Conservation (phyloP, 2,888 invertebrate genomes). For the Notodonta dromedarius region DNA sequence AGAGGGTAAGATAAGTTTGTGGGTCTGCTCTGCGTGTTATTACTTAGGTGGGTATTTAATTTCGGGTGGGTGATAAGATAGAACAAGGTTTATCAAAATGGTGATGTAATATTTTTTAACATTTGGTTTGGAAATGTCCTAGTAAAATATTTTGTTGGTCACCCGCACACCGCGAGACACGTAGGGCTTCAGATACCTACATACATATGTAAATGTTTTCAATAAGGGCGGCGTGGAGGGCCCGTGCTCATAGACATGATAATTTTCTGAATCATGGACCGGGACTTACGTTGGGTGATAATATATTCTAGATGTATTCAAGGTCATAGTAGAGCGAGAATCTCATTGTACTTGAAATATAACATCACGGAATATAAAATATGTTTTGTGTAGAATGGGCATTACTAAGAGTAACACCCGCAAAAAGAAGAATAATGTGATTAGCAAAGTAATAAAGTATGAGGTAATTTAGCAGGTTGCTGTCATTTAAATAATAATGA, state of each 20-base stretch:
- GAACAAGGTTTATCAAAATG: too few species aligned
- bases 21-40: too few species aligned
- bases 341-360: neutral
- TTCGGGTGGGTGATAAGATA: too few species aligned
- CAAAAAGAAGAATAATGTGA: too few species aligned
- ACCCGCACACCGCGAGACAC: slow-evolving; percentile 9
- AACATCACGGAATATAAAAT: neutral
- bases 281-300: slow-evolving; percentile 19
- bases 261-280: slow-evolving; percentile 43
- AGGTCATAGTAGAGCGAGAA: slow-evolving; percentile 13
- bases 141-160: neutral
- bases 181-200: slow-evolving; percentile 47
- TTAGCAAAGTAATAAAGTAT: too few species aligned
- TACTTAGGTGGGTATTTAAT: too few species aligned
- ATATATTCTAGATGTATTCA: slow-evolving; percentile 26
- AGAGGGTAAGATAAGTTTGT: neutral
- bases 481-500: too few species aligned
- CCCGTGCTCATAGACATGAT: slow-evolving; percentile 50
- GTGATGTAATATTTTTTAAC: too few species aligned
- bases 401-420: too few species aligned
- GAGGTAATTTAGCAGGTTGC: too few species aligned
- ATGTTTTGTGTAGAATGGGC: too few species aligned
- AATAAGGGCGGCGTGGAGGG: slow-evolving; percentile 60
- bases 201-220: slow-evolving; percentile 79
- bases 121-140: neutral